Base-by-base conservation (phyloP, 2,888 invertebrate species). In the Microplitis deprimator region DNA sequence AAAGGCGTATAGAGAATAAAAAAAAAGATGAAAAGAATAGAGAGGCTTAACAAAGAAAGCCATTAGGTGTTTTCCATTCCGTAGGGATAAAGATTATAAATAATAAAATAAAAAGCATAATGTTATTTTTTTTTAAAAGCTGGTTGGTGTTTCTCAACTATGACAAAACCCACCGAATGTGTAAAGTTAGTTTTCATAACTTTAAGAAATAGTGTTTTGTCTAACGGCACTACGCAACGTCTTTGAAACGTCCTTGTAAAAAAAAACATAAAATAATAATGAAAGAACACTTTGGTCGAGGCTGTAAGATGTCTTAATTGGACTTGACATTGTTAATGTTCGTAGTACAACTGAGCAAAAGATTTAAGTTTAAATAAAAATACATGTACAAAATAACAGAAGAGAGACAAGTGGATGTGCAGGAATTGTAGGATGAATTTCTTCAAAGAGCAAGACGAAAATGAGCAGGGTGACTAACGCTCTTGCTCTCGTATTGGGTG, bases 31-130 rank as follows among this genome's bases (percentile, higher is more conserved):
- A 29, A 29, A 29, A 29, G 29, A 29, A 29, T 29, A 29, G 29
- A 20, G 20, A 29, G 73, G 60, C 69, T 62, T 76, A 76, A 87
- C 86, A 85, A 86, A 86, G 84, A 82, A 85, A 83, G 85, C 84
- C 81, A 85, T 85, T 85, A 85, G 83, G 84, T 29, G 29, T 29
- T 29, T 29, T 29, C 29, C 29, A 29, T 29, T 76, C 71, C 73
- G 80, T 29, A 29, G 29, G 29, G 29, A 29, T 29, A 29, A 29
- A 29, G 29, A 29, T 29, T 29, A 29, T 29, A 29, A 29, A 29
- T 29, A 29, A 29, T 29, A 29, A 29, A 29, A 29, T 29, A 29
- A 29, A 29, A 29, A 29, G 29, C 29, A 29, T 29, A 29, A 29
- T 29, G 29, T 29, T 29, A 29, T 29, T 29, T 29, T 29, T 29